Evolutionary conservation across 2,888 invertebrate species (phyloP).

Genomic region (Eristalis intricaria): DNA sequence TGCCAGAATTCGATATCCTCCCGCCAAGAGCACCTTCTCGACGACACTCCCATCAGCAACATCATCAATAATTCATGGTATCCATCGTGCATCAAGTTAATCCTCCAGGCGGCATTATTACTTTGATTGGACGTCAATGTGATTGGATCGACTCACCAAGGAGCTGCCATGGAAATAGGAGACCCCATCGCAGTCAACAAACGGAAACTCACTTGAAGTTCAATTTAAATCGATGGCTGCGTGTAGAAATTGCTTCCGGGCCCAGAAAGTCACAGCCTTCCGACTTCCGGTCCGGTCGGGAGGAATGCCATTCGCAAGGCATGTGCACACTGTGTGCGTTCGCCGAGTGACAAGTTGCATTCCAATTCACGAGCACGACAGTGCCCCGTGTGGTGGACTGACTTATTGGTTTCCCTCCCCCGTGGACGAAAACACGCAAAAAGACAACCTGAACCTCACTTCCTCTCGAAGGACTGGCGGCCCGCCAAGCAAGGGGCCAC

Average conservation of each 20-base stretch:
- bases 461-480: conserved; percentile 16
- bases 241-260: background rate
- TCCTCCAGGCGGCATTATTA: background rate
- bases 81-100: background rate
- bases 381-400: conserved; percentile 6
- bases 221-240: background rate
- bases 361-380: conserved; percentile 26
- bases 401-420: conserved; percentile 47
- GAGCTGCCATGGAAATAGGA: background rate
- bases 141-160: background rate
- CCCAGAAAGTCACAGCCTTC: background rate
- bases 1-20: too few species aligned
- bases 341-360: conserved; percentile 62
- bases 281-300: background rate
- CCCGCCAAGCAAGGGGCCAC: background rate
- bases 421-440: background rate
- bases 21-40: too few species aligned
- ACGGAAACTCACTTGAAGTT: background rate
- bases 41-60: too few species aligned
- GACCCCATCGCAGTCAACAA: too few species aligned
- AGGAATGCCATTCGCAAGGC: background rate
- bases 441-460: conserved; percentile 21
- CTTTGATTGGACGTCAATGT: background rate
- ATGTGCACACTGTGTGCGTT: background rate
- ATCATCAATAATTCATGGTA: background rate